A percentile compares a stretch with the other conserved stretches of the same genome.
phyloP scores from a whole-genome alignment of 53 echinoderm and acorn worm species.

The Crossaster papposus region DNA sequence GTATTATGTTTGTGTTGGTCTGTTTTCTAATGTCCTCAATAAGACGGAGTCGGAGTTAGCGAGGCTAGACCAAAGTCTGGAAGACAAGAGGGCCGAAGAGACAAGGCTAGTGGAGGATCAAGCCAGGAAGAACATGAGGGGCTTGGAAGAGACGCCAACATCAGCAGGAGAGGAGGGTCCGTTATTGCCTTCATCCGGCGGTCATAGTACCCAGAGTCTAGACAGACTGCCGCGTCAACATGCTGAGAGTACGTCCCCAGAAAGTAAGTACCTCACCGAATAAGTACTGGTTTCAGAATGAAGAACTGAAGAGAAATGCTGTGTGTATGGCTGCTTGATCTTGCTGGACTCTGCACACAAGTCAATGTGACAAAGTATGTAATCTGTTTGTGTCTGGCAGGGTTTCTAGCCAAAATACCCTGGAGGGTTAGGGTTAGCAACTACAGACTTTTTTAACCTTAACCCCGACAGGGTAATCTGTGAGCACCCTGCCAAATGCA shows the following conservation, averaged over 20 bases:
- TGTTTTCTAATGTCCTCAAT: not conserved
- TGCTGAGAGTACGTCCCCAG: constrained; percentile 16
- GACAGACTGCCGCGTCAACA: constrained; percentile 2
- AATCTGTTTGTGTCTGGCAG: too few species aligned
- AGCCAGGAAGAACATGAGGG: constrained; percentile 32
- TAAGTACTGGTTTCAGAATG: not conserved
- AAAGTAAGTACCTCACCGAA: not conserved
- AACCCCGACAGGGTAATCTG: too few species aligned
- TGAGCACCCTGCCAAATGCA: too few species aligned
- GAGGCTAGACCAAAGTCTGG: constrained; percentile 15
- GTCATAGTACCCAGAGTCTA: not conserved
- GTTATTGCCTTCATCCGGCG: not conserved
- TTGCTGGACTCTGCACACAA: too few species aligned
- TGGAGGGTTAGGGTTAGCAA: too few species aligned
- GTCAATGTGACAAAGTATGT: too few species aligned
- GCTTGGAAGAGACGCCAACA: not conserved
- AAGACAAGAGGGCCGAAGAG: constrained; percentile 35
- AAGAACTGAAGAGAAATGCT: too few species aligned
- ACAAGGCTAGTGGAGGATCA: constrained; percentile 21
- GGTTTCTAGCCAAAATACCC: too few species aligned
- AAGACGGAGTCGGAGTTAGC: constrained; percentile 42
- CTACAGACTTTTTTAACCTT: too few species aligned
- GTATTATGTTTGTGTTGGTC: not conserved
- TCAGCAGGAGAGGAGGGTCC: not conserved
- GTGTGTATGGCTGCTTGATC: too few species aligned